A percentile compares a stretch with the other conserved stretches of the same genome.
These are phyloP conservation scores for Onthophagus sagittarius DNA, from an alignment of 2,888 invertebrate species.

Conservation along the genomic window DNA sequence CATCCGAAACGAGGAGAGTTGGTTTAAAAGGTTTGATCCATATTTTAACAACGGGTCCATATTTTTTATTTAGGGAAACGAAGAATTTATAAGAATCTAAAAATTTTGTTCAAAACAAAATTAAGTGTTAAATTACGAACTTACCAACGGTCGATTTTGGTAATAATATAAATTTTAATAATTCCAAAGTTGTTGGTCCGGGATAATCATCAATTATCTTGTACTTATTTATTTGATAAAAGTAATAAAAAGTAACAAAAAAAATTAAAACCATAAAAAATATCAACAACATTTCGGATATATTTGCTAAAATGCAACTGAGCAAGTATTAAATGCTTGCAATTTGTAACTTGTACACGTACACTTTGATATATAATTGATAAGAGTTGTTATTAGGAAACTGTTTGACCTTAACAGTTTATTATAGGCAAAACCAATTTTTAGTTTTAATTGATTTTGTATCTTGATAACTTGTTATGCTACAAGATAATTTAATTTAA, in stretches of 20 bases:
- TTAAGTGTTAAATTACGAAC: background rate
- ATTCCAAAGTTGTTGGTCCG: background rate
- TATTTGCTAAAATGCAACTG: too few relatives aligned
- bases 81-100: background rate
- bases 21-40: conserved; percentile 4
- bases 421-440: too few relatives aligned
- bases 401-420: too few relatives aligned
- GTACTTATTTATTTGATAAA: background rate
- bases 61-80: background rate
- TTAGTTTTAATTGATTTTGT: too few relatives aligned
- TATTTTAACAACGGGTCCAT: background rate
- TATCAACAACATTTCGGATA: background rate
- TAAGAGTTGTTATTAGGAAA: too few relatives aligned
- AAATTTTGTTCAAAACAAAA: background rate
- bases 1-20: background rate
- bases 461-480: too few relatives aligned
- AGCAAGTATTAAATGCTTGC: too few relatives aligned
- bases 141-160: background rate
- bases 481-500: too few relatives aligned
- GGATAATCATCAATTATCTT: background rate
- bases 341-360: too few relatives aligned
- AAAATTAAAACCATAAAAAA: background rate
- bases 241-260: background rate
- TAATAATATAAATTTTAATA: background rate
- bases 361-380: too few relatives aligned